Conservation (phyloP, 2,797 vertebrate genomes). For the Phoxinus dragarum region DNA sequence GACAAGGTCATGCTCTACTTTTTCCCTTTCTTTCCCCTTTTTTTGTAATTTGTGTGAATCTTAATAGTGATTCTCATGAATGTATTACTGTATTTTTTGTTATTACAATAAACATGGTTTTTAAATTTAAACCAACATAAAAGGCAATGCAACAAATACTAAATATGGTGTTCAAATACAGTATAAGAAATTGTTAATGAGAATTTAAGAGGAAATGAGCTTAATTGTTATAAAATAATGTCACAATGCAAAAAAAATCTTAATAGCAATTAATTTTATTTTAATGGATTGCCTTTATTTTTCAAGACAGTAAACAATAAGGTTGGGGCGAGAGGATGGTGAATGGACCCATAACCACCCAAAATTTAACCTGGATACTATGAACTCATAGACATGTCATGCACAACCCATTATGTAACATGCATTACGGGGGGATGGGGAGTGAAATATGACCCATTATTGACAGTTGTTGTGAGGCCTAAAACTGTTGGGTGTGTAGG, state of each 20-base stretch:
- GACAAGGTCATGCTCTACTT: neutral
- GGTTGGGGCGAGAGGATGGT: neutral
- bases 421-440: no score
- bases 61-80: neutral
- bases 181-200: neutral
- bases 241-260: neutral
- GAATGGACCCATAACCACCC: neutral
- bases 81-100: neutral
- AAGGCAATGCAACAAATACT: neutral
- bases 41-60: neutral
- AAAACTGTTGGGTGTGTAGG: neutral
- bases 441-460: neutral
- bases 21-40: neutral
- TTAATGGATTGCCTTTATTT: neutral
- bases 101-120: neutral
- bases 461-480: neutral
- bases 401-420: neutral
- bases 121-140: neutral
- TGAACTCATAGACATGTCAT: neutral
- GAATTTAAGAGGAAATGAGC: neutral
- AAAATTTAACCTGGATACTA: neutral
- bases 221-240: neutral
- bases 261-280: neutral
- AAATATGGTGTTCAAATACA: neutral
- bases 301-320: neutral